Conservation (phyloP, 2,797 vertebrate species). For the Craterocephalus amniculus region DNA sequence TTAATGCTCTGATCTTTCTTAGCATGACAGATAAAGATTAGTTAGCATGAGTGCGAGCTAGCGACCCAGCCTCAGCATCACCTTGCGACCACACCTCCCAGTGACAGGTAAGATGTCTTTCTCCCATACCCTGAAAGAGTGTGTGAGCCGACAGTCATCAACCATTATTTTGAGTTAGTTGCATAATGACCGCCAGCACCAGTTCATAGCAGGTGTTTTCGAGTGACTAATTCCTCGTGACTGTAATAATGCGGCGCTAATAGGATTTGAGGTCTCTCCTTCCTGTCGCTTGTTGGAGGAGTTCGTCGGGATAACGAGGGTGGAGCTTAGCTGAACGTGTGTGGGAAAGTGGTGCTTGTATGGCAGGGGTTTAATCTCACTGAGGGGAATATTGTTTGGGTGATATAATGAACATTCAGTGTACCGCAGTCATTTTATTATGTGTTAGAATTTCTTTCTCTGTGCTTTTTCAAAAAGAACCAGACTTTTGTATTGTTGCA, state of each 20-base stretch:
- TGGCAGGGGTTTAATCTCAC: constrained; percentile 16
- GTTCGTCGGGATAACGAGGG: constrained; percentile 45
- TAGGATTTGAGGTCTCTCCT: constrained; percentile 76
- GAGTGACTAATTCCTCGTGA: constrained; percentile 72
- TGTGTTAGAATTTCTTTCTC: not conserved
- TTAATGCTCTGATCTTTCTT: constrained; percentile 32
- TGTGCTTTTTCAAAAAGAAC: constrained; percentile 2
- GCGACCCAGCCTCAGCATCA: constrained; percentile 43
- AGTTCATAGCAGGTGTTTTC: constrained; percentile 62
- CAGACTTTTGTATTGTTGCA: not conserved
- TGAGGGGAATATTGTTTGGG: not conserved
- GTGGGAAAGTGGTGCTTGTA: constrained; percentile 37
- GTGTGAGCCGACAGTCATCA: not conserved
- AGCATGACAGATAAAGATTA: constrained; percentile 71
- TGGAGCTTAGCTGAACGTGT: constrained; percentile 36
- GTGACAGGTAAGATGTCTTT: constrained; percentile 60
- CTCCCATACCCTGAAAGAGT: not conserved
- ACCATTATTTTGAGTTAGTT: constrained; percentile 17
- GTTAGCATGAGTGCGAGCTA: constrained; percentile 72
- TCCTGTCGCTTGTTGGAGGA: constrained; percentile 66
- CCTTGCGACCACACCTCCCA: constrained; percentile 55
- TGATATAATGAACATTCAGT: constrained; percentile 2
- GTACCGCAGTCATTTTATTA: not conserved
- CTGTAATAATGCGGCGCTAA: constrained; percentile 79
- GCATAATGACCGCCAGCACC: constrained; percentile 20